A percentile compares a stretch with the other conserved stretches of the same genome.
Evolutionary conservation across 2,113 vertebrate species (phyloP).

Genomic region (Struthidea cinerea): DNA sequence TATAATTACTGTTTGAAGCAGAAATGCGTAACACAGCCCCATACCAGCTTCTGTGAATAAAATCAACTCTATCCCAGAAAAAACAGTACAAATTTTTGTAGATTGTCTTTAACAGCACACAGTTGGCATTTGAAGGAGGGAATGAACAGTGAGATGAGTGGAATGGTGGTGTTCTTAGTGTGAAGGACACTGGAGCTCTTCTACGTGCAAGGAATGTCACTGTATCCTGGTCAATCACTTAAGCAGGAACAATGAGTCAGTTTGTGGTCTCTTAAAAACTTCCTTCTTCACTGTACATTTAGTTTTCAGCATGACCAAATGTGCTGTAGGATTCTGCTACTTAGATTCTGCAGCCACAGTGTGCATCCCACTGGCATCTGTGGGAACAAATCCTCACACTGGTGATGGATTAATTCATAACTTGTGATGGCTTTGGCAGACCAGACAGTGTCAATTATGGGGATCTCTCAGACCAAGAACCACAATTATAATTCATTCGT

Average conservation of each 20-base stretch:
- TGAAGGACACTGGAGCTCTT: background rate
- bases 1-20: background rate
- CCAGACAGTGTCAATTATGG: background rate
- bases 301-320: background rate
- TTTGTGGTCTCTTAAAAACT: background rate
- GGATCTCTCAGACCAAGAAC: background rate
- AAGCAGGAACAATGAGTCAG: background rate
- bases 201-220: background rate
- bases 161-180: background rate
- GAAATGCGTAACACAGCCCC: background rate
- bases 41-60: background rate
- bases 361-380: rapidly evolving
- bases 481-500: background rate
- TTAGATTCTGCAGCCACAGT: background rate
- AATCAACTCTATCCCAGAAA: background rate
- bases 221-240: background rate
- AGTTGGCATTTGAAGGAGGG: background rate
- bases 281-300: background rate
- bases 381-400: background rate
- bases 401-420: background rate
- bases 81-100: background rate
- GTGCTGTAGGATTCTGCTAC: background rate
- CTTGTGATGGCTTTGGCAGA: background rate
- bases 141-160: background rate
- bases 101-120: background rate